Percentiles rank a stretch among this genome's conserved stretches.
Evolutionary conservation across 2,888 invertebrate species (phyloP).

Genomic region (Deilephila porcellus): DNA sequence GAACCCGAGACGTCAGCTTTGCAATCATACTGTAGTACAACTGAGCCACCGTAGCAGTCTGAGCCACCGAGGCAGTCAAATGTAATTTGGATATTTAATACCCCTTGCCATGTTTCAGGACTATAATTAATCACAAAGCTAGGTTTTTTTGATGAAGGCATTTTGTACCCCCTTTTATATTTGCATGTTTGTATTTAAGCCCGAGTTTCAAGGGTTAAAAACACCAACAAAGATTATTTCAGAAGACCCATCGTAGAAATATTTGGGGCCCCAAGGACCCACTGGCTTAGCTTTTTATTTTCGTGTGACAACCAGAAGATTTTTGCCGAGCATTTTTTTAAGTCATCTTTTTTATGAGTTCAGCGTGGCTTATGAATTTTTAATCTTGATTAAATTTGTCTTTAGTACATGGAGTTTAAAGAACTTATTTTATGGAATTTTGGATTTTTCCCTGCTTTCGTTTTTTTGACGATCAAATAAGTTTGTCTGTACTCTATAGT

Average conservation of each 20-base stretch:
- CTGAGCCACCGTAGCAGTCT: too few species aligned
- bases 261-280: not conserved
- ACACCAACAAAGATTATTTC: not conserved
- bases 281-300: conserved; percentile 1
- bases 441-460: not conserved
- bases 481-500: too few species aligned
- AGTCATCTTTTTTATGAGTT: not conserved
- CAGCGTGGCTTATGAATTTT: not conserved
- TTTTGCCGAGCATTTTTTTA: not conserved
- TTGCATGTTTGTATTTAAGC: not conserved
- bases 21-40: too few species aligned
- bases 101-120: not conserved
- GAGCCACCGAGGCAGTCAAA: too few species aligned
- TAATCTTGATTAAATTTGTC: not conserved
- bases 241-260: not conserved
- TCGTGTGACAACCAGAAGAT: conserved; percentile 1
- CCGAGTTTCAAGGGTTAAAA: not conserved
- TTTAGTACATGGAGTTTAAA: not conserved
- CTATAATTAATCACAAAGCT: too few species aligned
- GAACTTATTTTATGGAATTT: not conserved
- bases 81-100: not conserved
- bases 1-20: too few species aligned
- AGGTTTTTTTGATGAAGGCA: not conserved
- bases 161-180: not conserved
- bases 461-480: too few species aligned